Base-by-base conservation (phyloP, 2,888 invertebrate species). In the Empis stercorea region DNA sequence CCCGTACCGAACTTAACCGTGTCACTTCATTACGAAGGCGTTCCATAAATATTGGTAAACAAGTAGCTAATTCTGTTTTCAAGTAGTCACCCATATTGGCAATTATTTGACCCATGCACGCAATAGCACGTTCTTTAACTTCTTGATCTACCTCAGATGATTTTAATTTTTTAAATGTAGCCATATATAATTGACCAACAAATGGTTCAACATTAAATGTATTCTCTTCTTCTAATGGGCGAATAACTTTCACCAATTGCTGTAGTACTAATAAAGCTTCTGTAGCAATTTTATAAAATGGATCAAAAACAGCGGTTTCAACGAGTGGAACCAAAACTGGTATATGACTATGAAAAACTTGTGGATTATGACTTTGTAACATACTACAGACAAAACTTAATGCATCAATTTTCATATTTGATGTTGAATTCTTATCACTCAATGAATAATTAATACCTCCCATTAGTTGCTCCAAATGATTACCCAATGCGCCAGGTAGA, bases 81-180 rank as follows among this genome's bases (percentile, higher is more conserved):
- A 95, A 69, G 56, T 81, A 79, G 67, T 95, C 93, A 0, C 94
- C 95, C 56, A 96, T 80, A 66, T 91, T 89, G 51, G 89, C 86
- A 43, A 97, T 79, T 44, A 96, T 84, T 68, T 95, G 92, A 13
- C 95, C 94, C 84, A 93, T 91, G 59, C 96, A 93, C 1, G 93
- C 87, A 53, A 99, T 97, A 10, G 99, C 95, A 20, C 94, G 79
- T 64, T 99, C 99, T 68, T 99, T 97, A 0, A 99, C 97, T 71
- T 99, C 99, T 66, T 99, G 97, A 72, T 99, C 99, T 62, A 97
- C 94, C 65, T 99, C 97, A 0, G 95, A 87, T 30, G 96, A 91
- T 59, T 84, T 84, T 36, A 99, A 74, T 49, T 94, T 79, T 50
- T 84, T 78, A 56, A 94, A 70, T 1, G 93, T 91, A 59, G 88